Percentiles rank a stretch among this genome's conserved stretches.
Conservation (phyloP, 2,113 vertebrate species). For the Passer domesticus region DNA sequence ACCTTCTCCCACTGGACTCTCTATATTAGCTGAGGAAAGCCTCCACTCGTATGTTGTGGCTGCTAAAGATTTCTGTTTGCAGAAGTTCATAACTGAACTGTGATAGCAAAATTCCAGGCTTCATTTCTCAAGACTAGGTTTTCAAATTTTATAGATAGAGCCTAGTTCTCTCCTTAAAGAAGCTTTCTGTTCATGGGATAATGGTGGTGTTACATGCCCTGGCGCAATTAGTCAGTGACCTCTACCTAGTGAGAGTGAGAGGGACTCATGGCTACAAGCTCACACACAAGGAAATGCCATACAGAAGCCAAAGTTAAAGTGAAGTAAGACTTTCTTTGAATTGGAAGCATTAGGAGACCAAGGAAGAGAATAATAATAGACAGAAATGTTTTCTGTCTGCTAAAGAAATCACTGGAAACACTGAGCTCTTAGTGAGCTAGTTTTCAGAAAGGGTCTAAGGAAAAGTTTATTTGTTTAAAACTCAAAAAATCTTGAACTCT, state of each 20-base stretch:
- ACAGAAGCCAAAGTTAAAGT: background rate
- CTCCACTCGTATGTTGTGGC: background rate
- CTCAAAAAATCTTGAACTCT: background rate
- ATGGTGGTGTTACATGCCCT: background rate
- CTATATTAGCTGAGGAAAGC: background rate
- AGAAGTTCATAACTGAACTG: background rate
- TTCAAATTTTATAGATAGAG: background rate
- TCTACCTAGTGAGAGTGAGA: background rate
- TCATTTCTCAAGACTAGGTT: background rate
- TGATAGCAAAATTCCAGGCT: background rate
- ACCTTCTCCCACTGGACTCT: background rate
- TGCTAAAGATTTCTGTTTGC: background rate
- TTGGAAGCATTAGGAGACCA: background rate
- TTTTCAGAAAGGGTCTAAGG: background rate
- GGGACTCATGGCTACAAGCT: background rate
- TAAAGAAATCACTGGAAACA: background rate
- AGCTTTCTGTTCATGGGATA: background rate
- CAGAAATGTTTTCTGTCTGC: background rate
- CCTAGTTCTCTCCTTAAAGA: background rate
- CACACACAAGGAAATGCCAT: background rate
- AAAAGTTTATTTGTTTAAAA: background rate
- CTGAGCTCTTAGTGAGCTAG: background rate
- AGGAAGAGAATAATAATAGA: background rate
- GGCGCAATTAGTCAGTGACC: background rate
- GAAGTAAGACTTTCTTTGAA: background rate